phyloP scores from a whole-genome alignment of 30 jellyfish, hydroid and myxozoan genomes.

The Calvadosia cruxmelitensis region DNA sequence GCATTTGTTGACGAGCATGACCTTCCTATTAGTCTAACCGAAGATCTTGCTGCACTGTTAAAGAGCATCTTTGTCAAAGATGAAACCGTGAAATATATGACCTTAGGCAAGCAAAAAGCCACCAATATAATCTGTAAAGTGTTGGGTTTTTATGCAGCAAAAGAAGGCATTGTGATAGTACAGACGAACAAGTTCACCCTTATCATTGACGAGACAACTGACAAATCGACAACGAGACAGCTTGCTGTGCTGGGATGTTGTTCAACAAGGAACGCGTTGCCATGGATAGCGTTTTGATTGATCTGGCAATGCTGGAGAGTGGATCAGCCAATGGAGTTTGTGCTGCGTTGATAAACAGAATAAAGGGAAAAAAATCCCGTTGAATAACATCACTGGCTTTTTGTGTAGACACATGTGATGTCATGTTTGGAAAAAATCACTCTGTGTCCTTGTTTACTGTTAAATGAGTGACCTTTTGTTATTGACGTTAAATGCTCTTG shows the following conservation, averaged over 20 bases:
- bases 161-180: conserved; percentile 18
- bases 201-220: conserved; percentile 35
- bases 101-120: conserved; percentile 33
- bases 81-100: conserved; percentile 4
- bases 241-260: conserved; percentile 24
- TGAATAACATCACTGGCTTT: conserved; percentile 12
- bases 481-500: conserved; percentile 14
- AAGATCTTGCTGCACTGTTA: no score
- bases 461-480: conserved; percentile 19
- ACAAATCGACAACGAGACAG: conserved; percentile 20
- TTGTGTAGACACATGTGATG: conserved; percentile 31
- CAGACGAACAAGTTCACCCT: conserved; percentile 13
- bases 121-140: conserved; percentile 25
- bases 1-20: conserved; percentile 27
- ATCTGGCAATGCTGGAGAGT: conserved; percentile 8
- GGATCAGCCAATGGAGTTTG: conserved; percentile 8
- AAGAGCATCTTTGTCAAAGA: conserved; percentile 10
- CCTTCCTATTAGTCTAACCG: no score
- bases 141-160: conserved; percentile 11
- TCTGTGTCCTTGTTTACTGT: conserved; percentile 17
- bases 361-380: conserved; percentile 5
- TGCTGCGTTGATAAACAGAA: conserved; percentile 7
- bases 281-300: conserved; percentile 16
- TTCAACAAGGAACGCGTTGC: conserved; percentile 4
- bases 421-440: conserved; percentile 22